Percentiles rank a stretch among this genome's conserved stretches.
Evolutionary conservation across 2,888 invertebrate species (phyloP).

Genomic region (Pheosia gnoma): DNA sequence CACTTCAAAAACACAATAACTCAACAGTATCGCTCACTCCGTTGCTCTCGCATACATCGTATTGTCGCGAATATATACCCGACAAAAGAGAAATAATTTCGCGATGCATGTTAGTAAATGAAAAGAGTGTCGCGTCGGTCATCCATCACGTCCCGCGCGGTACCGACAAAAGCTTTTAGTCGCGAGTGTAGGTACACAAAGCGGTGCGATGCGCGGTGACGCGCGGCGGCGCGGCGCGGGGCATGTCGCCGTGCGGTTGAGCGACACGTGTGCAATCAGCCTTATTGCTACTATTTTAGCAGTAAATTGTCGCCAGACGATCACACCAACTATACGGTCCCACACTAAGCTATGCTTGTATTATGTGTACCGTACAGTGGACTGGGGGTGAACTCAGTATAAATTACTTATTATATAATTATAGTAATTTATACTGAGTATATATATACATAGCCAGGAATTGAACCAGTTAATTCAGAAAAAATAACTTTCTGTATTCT

Average conservation of each 20-base stretch:
- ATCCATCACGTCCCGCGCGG: constrained; percentile 44
- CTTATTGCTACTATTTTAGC: neutral
- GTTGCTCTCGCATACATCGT: constrained; percentile 16
- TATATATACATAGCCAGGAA: no score
- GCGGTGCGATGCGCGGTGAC: constrained; percentile 30
- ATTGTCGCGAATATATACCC: constrained; percentile 28
- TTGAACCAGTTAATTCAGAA: no score
- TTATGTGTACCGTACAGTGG: no score
- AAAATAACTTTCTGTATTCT: no score
- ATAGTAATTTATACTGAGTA: no score
- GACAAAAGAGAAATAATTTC: constrained; percentile 38
- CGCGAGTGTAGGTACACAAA: constrained; percentile 15
- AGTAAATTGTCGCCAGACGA: no score
- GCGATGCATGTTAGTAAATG: constrained; percentile 49
- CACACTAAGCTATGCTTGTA: no score
- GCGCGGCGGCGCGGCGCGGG: constrained; percentile 7
- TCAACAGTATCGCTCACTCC: neutral
- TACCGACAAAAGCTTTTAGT: constrained; percentile 56
- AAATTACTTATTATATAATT: no score
- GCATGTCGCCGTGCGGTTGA: constrained; percentile 5
- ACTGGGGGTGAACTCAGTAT: no score
- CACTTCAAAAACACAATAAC: neutral
- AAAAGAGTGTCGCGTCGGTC: constrained; percentile 44
- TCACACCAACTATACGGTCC: no score
- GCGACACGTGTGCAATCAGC: constrained; percentile 35